Evolutionary conservation across 2,888 invertebrate species (phyloP).

Genomic region (Polietes domitor): DNA sequence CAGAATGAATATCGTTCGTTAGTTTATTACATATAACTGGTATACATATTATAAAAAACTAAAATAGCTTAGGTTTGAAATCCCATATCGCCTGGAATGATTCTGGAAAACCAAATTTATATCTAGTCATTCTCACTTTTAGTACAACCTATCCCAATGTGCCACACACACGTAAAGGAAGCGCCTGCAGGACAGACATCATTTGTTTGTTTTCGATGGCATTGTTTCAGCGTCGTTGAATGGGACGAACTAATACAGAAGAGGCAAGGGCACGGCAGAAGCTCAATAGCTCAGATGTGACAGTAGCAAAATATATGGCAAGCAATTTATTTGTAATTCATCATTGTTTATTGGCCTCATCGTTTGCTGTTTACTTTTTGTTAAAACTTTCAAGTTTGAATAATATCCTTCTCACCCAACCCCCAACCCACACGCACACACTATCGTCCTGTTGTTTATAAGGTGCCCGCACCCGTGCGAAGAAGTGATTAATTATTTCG

Average conservation of each 20-base stretch:
- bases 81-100: too few relatives aligned
- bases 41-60: too few relatives aligned
- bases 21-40: too few relatives aligned
- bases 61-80: too few relatives aligned
- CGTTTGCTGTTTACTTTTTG: constrained; percentile 54
- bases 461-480: background rate
- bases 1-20: too few relatives aligned
- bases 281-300: constrained; percentile 45
- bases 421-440: background rate
- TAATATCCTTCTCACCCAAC: constrained; percentile 18
- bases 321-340: constrained; percentile 78
- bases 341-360: constrained; percentile 77
- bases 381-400: constrained; percentile 37
- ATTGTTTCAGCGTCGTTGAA: background rate
- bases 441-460: background rate
- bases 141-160: too few relatives aligned
- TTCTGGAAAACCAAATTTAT: too few relatives aligned
- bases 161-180: background rate
- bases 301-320: constrained; percentile 72
- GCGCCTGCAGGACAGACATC: background rate
- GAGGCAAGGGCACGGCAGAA: background rate
- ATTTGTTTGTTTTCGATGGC: background rate
- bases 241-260: background rate
- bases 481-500: background rate
- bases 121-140: too few relatives aligned